These are phyloP conservation scores for Halcyon malimbica DNA, from an alignment of 2,113 vertebrate genomes.

Conservation along the genomic window DNA sequence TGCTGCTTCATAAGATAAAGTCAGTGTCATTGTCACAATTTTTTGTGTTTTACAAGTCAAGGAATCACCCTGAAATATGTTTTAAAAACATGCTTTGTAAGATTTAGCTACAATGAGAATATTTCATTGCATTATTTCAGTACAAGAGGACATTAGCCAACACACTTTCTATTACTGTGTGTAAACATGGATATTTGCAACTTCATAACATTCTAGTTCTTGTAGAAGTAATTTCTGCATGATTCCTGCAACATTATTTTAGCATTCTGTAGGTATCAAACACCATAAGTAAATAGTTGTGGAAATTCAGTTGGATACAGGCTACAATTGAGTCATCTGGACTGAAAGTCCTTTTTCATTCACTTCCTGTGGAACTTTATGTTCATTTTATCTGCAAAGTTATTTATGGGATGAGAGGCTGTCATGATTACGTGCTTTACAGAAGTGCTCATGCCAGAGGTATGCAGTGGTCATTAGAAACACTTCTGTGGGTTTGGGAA, in stretches of 20 bases:
- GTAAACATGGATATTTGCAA: background rate
- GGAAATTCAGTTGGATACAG: background rate
- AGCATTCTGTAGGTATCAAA: background rate
- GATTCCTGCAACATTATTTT: background rate
- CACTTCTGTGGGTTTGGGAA: background rate
- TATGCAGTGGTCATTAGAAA: background rate
- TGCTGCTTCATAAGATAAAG: background rate
- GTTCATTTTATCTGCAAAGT: background rate
- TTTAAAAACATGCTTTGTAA: slow-evolving; percentile 29
- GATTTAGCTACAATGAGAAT: slow-evolving; percentile 23
- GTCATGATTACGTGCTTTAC: background rate
- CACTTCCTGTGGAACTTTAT: background rate
- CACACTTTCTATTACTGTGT: background rate
- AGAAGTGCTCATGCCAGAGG: background rate
- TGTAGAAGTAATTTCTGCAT: background rate
- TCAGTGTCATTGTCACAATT: background rate
- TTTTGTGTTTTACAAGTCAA: slow-evolving; percentile 39
- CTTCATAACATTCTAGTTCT: background rate
- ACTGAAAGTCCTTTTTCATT: background rate
- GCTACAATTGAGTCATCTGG: background rate
- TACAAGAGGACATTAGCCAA: background rate
- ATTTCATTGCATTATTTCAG: slow-evolving; percentile 13
- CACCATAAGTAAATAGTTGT: background rate
- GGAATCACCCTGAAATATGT: background rate
- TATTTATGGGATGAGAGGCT: slow-evolving; percentile 13